Conservation (phyloP, 2,113 vertebrate species). For the Nycticryphes semicollaris region DNA sequence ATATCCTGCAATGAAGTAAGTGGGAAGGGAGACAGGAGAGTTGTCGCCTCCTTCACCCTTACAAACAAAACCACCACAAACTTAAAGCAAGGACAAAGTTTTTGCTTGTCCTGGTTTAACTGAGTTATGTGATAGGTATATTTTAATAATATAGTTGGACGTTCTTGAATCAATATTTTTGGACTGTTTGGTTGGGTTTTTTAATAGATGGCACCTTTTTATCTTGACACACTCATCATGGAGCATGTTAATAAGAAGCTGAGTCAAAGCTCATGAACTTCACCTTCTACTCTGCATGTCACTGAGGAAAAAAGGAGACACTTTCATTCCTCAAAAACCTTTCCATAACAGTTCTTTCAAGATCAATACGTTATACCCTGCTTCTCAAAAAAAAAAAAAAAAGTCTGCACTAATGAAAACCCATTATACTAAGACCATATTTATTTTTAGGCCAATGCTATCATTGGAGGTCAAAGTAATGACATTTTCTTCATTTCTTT, state of each 20-base stretch:
- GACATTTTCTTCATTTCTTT: constrained; percentile 37
- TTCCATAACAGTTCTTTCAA: not conserved
- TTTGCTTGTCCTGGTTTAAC: not conserved
- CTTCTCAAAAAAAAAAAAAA: not conserved
- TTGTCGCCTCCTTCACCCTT: not conserved
- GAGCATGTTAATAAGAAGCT: not conserved
- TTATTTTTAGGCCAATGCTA: constrained; percentile 16
- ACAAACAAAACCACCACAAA: not conserved
- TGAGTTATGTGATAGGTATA: not conserved
- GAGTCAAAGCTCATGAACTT: not conserved
- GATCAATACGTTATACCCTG: not conserved
- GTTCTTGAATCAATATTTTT: not conserved
- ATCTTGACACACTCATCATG: not conserved
- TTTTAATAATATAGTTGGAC: not conserved
- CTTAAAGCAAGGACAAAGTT: not conserved
- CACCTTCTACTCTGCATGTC: not conserved
- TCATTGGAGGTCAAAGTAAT: constrained; percentile 8
- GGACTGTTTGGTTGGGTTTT: not conserved
- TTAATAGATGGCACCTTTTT: not conserved
- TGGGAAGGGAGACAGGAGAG: not conserved
- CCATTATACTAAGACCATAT: not conserved
- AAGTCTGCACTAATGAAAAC: not conserved
- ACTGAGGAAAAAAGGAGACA: not conserved
- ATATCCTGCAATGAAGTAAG: not conserved
- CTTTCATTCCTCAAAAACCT: not conserved